Conservation (phyloP, 2,113 vertebrate species). For the Melanerpes formicivorus region DNA sequence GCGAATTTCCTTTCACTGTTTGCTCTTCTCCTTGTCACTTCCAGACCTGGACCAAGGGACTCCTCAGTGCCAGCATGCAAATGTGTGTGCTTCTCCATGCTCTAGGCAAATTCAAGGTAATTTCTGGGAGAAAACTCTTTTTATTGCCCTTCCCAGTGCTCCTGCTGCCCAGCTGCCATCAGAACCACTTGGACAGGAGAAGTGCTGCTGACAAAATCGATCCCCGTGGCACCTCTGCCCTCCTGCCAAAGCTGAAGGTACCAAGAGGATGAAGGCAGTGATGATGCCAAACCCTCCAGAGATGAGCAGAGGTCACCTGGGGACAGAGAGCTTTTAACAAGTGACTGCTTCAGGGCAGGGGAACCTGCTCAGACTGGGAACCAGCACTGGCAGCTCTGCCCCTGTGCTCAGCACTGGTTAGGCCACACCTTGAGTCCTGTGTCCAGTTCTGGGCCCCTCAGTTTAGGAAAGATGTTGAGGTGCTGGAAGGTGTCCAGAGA, state of each 20-base stretch:
- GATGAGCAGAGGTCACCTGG: not conserved
- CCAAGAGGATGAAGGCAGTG: not conserved
- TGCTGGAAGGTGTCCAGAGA: too few relatives aligned
- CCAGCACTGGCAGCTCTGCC: not conserved
- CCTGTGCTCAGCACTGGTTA: too few relatives aligned
- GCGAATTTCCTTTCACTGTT: not conserved
- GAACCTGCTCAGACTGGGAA: not conserved
- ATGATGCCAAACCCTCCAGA: not conserved
- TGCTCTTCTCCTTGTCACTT: not conserved
- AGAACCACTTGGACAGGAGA: conserved; percentile 66
- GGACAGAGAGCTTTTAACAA: not conserved
- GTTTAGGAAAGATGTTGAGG: too few relatives aligned
- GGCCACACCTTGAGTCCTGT: too few relatives aligned
- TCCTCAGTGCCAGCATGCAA: not conserved
- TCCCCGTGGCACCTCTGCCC: conserved; percentile 43
- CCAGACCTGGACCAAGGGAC: not conserved
- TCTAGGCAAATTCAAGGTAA: conserved; percentile 40
- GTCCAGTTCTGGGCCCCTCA: too few relatives aligned
- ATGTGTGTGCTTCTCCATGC: not conserved
- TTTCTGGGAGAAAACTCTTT: conserved; percentile 44
- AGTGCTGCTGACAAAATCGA: conserved; percentile 66
- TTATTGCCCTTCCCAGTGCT: conserved; percentile 57
- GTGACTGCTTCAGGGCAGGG: accelerated
- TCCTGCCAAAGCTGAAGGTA: not conserved
- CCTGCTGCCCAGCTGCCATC: conserved; percentile 64